Conservation (phyloP, 2,113 vertebrate genomes). For the Pollimyrus isidori region DNA sequence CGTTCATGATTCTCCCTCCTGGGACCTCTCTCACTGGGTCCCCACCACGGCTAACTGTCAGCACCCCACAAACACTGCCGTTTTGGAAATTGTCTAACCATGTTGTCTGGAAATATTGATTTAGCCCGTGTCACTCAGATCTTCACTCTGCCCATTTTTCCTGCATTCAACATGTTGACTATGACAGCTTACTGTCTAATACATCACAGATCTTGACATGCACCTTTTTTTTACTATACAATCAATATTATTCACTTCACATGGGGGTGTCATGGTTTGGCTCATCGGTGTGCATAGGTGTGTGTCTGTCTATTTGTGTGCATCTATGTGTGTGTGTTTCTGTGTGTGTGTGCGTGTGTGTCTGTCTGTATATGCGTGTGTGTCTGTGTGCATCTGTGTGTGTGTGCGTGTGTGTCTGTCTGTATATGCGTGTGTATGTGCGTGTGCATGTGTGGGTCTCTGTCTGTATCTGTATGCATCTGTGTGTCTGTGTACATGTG, state of each 20-base stretch:
- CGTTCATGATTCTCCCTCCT: background rate
- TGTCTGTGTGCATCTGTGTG: no score
- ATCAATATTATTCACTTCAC: background rate
- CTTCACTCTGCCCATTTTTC: background rate
- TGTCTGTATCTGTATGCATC: rapidly evolving
- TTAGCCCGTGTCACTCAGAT: background rate
- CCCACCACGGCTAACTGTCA: background rate
- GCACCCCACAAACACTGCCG: background rate
- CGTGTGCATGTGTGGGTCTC: no score
- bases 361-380: no score
- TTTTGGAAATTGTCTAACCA: background rate
- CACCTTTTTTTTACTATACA: background rate
- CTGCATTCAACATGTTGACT: background rate
- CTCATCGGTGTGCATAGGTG: background rate
- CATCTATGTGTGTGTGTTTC: no score
- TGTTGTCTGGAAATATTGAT: background rate
- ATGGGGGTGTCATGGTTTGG: background rate
- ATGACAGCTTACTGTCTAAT: background rate
- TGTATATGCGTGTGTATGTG: background rate
- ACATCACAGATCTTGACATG: background rate
- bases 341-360: no score
- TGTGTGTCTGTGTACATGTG: no score
- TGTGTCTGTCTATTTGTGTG: no score
- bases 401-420: no score
- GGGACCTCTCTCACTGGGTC: background rate